phyloP scores from a whole-genome alignment of 2,113 vertebrate genomes.

The Protomyctophum bolini region DNA sequence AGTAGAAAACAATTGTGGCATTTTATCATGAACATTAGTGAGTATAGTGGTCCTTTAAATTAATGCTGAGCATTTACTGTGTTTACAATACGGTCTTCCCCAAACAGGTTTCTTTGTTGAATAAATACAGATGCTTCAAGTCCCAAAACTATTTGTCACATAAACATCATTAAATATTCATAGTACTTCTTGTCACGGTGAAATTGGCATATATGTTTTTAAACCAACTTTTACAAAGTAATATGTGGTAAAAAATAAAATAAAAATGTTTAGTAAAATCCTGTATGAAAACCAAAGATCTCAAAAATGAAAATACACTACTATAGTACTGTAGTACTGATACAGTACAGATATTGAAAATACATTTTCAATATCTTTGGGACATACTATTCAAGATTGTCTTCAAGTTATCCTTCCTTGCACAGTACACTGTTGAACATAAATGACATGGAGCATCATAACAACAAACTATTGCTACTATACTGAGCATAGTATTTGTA shows the following conservation, averaged over 20 bases:
- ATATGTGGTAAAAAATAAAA: neutral
- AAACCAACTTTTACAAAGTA: neutral
- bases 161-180: slow-evolving; percentile 12
- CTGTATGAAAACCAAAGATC: slow-evolving; percentile 10
- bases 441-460: neutral
- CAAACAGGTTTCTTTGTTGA: too few relatives aligned
- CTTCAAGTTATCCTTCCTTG: neutral
- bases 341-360: neutral
- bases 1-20: too few relatives aligned
- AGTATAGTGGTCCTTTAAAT: too few relatives aligned
- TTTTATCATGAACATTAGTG: too few relatives aligned
- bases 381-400: neutral
- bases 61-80: too few relatives aligned
- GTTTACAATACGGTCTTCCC: too few relatives aligned
- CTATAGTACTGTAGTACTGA: slow-evolving; percentile 4
- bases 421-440: neutral
- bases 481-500: neutral
- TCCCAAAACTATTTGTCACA: neutral
- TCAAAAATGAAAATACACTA: neutral
- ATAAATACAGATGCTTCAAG: neutral
- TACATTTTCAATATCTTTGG: neutral
- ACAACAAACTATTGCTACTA: neutral
- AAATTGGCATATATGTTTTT: neutral
- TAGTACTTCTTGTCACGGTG: neutral
- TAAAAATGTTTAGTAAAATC: neutral